Conservation (phyloP, 1,140 invertebrate species). For the Hermetia illucens region DNA sequence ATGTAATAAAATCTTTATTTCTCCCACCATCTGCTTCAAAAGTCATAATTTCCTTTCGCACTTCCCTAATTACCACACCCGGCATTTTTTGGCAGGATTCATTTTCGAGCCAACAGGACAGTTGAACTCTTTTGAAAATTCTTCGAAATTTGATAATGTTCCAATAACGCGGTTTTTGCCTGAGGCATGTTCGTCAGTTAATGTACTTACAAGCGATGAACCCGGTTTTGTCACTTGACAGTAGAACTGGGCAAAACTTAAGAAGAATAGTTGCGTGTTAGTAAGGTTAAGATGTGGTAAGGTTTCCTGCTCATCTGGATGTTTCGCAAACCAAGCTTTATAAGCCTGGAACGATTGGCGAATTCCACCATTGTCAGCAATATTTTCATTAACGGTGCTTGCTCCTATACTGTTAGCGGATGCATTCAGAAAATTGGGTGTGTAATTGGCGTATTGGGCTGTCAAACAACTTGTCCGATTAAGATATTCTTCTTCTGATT, state of each 20-base stretch:
- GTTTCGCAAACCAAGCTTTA: neutral
- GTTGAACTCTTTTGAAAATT: slow-evolving; percentile 78
- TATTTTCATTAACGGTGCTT: neutral
- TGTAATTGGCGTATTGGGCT: slow-evolving; percentile 39
- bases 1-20: too few relatives aligned
- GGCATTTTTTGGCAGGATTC: slow-evolving; percentile 84
- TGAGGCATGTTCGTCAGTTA: slow-evolving; percentile 61
- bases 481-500: slow-evolving; percentile 34
- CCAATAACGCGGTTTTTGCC: slow-evolving; percentile 74
- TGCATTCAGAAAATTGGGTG: neutral
- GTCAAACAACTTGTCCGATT: slow-evolving; percentile 51
- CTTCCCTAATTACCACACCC: slow-evolving; percentile 78
- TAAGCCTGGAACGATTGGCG: neutral
- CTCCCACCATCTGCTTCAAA: too few relatives aligned
- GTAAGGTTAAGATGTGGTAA: neutral
- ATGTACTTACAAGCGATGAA: slow-evolving; percentile 26
- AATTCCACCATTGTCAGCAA: slow-evolving; percentile 12
- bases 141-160: slow-evolving; percentile 73
- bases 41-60: too few relatives aligned
- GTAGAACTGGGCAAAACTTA: slow-evolving; percentile 53
- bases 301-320: neutral
- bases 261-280: too few relatives aligned
- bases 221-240: slow-evolving; percentile 7
- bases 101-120: slow-evolving; percentile 65
- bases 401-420: slow-evolving; percentile 33